Conservation (phyloP, 2,113 vertebrate genomes). For the Entomyzon cyanotis region DNA sequence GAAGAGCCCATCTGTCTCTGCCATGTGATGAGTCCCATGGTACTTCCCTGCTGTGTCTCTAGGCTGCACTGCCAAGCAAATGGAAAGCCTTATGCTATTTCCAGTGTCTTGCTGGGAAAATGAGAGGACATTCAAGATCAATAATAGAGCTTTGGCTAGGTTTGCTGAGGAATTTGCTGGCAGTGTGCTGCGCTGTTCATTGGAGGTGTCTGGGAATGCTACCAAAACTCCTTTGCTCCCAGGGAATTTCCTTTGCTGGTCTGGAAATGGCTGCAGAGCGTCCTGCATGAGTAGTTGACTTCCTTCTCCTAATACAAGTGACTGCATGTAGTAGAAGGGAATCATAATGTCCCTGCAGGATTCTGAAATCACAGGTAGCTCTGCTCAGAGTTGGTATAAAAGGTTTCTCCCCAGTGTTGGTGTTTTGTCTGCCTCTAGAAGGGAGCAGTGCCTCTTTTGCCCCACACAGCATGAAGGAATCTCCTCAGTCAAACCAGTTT, state of each 20-base stretch:
- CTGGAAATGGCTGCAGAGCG: background rate
- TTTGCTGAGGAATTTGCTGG: background rate
- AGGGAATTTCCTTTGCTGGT: background rate
- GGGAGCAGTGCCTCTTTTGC: background rate
- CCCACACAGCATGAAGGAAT: background rate
- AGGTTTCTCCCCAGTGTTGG: background rate
- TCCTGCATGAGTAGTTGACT: background rate
- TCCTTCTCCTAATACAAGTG: background rate
- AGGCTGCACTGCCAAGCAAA: background rate
- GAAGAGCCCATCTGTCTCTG: conserved; percentile 37
- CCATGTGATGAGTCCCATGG: background rate
- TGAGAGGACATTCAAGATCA: background rate
- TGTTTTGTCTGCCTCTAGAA: background rate
- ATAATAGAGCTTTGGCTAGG: conserved; percentile 2
- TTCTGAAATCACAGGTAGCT: background rate
- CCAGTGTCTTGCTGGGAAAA: conserved; percentile 39
- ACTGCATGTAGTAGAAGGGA: background rate
- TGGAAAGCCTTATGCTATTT: conserved; percentile 31
- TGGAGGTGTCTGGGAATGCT: conserved; percentile 30
- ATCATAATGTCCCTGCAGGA: background rate
- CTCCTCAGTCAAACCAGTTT: background rate
- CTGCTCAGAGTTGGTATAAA: background rate
- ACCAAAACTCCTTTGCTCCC: background rate
- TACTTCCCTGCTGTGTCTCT: background rate
- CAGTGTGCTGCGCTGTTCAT: background rate